Percentiles rank a stretch among this genome's conserved stretches.
Evolutionary conservation across 2,888 invertebrate genomes (phyloP).

Genomic region (Hoplodrina ambigua): DNA sequence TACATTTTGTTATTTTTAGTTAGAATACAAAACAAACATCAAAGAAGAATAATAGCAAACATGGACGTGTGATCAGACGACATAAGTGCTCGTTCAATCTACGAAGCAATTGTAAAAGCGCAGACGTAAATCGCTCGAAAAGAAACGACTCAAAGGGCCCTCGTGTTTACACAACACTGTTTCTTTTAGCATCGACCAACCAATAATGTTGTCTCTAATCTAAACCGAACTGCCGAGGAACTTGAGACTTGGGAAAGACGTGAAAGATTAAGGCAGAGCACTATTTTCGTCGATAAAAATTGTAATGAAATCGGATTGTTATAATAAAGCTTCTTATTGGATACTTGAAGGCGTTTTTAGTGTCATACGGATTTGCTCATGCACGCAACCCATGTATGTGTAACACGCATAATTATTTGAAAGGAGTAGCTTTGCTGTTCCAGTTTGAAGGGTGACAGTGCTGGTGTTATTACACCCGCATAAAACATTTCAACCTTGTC

Average conservation of each 20-base stretch:
- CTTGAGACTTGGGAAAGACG: constrained; percentile 31
- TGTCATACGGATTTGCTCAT: neutral
- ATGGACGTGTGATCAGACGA: constrained; percentile 65
- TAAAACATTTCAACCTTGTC: neutral
- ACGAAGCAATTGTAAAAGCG: constrained; percentile 72
- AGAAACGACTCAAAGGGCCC: constrained; percentile 74
- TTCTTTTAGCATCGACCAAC: constrained; percentile 56
- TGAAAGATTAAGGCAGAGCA: constrained; percentile 40
- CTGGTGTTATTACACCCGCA: neutral
- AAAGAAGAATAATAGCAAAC: constrained; percentile 69
- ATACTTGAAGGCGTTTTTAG: neutral
- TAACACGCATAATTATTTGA: neutral
- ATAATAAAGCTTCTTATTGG: constrained; percentile 8
- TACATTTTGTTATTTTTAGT: constrained; percentile 45
- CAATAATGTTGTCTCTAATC: constrained; percentile 55
- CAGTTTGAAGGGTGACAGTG: neutral
- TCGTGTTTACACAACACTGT: constrained; percentile 69
- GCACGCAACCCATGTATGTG: neutral
- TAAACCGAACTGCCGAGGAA: constrained; percentile 55
- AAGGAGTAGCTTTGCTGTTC: neutral
- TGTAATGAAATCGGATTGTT: constrained; percentile 18
- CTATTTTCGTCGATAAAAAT: constrained; percentile 32
- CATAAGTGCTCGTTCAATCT: constrained; percentile 71
- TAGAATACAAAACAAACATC: constrained; percentile 65
- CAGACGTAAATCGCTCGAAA: constrained; percentile 75